These are phyloP conservation scores for Dorcus hopei DNA, from an alignment of 2,888 invertebrate genomes.

Conservation along the genomic window DNA sequence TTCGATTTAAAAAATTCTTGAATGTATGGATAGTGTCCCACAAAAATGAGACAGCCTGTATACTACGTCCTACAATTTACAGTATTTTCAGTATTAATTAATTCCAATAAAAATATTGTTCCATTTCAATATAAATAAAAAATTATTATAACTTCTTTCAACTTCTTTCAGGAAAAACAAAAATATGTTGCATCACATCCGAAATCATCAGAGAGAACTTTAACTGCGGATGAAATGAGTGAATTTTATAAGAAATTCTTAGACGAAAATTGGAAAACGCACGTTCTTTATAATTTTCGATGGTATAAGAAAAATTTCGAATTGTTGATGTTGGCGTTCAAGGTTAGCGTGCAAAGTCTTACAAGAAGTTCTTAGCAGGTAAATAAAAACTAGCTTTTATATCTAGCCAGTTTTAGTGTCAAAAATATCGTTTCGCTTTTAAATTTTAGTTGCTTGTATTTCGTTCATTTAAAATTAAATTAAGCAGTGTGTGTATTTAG, in stretches of 20 bases:
- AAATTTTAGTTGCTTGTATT: not conserved
- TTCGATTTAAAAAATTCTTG: no score
- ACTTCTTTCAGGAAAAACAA: slow-evolving; percentile 59
- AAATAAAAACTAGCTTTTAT: not conserved
- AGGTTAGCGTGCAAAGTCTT: slow-evolving; percentile 53
- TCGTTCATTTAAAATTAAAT: not conserved
- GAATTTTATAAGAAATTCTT: slow-evolving; percentile 83
- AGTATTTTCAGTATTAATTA: no score
- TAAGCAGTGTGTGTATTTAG: not conserved
- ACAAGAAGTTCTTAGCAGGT: slow-evolving; percentile 20
- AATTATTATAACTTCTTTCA: slow-evolving; percentile 15
- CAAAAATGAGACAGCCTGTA: no score
- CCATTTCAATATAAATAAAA: no score
- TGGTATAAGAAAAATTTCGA: slow-evolving; percentile 80
- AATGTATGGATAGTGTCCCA: no score
- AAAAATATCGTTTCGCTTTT: not conserved
- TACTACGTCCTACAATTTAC: no score
- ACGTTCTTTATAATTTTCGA: slow-evolving; percentile 73
- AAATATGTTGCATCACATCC: slow-evolving; percentile 48
- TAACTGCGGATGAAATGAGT: slow-evolving; percentile 82
- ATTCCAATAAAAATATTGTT: no score
- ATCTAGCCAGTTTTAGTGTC: not conserved
- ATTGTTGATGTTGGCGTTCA: slow-evolving; percentile 60
- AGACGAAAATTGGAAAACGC: slow-evolving; percentile 74
- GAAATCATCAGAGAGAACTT: slow-evolving; percentile 41